Evolutionary conservation across 1,140 invertebrate species (phyloP), one percentile per base, ranked within the genome.

Genomic region (Aphaenogaster rudis): DNA sequence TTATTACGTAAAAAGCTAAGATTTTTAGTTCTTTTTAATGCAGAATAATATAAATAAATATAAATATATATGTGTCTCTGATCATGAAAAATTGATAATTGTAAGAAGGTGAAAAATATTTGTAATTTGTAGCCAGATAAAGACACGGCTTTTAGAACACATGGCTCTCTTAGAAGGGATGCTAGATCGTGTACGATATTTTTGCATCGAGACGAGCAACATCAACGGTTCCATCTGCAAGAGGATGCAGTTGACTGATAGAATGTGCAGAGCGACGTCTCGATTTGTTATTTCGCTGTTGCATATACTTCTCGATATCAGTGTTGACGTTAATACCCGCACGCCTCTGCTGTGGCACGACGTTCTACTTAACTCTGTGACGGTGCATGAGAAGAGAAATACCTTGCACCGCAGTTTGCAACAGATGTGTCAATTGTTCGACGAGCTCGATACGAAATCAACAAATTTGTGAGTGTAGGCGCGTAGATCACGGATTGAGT

Each of bases 91-190:
- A 66, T 28, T 3, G 11, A 21, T 84, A 59, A 28, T 64, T 36
- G 9, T 57, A n/a, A 33, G 6, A 9, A 64, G 17, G 50, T 57
- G 13, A 63, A 48, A 50, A 72, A 28, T 71, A 72, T 63, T 66
- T 36, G 15, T 79, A 69, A 64, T 45, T 89, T 86, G 0, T 9
- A 91, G 90, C 33, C 85, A 96, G 88, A 96, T 97, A 94, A 96
- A 97, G 61, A 93, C 95, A 52, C 97, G 97, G 89, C 96, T 98
- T 82, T 97, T 98, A 93, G 97, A 98, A 80, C 98, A 98, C 91
- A 97, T 98, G 61, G 96, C 97, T 0, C 95, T 98, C 36, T 93
- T 99, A 17, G 98, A 98, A 94, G 96, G 97, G 3, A 96, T 98
- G 92, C 93, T 99, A 45, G 97, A 97, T 91, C 96, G 97, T 71